These are phyloP conservation scores for Crotalus horridus DNA, from an alignment of 2,113 vertebrate species.

Conservation along the genomic window DNA sequence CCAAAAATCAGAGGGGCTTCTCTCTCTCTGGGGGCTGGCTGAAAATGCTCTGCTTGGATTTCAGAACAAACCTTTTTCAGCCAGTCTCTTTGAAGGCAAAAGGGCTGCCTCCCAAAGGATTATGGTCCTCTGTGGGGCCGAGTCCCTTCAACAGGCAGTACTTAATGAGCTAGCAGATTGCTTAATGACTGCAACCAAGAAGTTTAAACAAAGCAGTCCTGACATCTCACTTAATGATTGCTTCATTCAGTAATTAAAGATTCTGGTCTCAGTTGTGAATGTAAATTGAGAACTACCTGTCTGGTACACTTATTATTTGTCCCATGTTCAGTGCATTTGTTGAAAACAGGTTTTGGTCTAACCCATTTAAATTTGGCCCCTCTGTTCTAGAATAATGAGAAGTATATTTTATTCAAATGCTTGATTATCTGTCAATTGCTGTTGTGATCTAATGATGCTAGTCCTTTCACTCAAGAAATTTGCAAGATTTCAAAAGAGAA, in stretches of 20 bases:
- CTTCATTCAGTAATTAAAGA: not conserved
- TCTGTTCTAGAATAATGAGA: not conserved
- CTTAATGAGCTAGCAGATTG: not conserved
- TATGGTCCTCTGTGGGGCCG: not conserved
- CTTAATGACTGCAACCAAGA: not conserved
- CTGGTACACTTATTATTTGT: not conserved
- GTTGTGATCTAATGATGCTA: not conserved
- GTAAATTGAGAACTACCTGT: not conserved
- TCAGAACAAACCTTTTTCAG: not conserved
- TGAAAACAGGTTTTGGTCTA: not conserved
- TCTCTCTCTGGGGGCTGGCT: not conserved
- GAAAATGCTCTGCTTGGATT: not conserved
- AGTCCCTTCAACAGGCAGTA: not conserved
- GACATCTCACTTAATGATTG: not conserved
- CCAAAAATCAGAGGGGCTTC: not conserved
- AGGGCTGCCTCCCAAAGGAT: not conserved
- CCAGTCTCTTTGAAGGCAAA: not conserved
- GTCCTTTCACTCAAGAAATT: not conserved
- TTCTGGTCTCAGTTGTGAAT: not conserved
- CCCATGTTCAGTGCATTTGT: not conserved
- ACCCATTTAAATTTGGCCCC: not conserved
- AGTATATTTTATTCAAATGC: not conserved
- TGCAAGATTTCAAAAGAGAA: slow-evolving; percentile 25
- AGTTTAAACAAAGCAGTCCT: not conserved
- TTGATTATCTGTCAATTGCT: not conserved